A percentile compares a stretch with the other conserved stretches of the same genome.
These are phyloP conservation scores for Malaclemys terrapin DNA, from an alignment of 2,113 vertebrate genomes.

Conservation along the genomic window DNA sequence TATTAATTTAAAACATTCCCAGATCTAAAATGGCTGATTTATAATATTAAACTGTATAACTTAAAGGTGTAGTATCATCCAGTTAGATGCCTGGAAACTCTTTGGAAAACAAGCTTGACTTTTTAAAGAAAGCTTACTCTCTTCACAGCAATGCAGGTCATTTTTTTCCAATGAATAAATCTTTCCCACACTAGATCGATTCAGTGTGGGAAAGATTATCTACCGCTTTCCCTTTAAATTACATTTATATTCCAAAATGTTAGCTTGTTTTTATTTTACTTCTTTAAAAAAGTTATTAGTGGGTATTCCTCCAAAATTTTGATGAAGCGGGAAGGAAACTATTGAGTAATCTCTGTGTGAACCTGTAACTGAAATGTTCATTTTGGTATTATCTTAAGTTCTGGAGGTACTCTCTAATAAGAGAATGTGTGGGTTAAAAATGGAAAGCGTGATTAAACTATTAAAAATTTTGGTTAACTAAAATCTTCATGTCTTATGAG, in stretches of 20 bases:
- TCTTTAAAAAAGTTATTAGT: neutral
- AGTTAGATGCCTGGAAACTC: neutral
- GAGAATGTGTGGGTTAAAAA: neutral
- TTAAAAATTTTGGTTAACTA: neutral
- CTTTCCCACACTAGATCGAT: neutral
- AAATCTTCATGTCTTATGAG: neutral
- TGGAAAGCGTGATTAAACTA: neutral
- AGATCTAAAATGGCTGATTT: neutral
- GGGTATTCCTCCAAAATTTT: neutral
- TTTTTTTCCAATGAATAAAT: neutral
- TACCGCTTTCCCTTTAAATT: neutral
- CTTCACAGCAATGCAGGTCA: neutral
- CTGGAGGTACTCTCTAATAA: neutral
- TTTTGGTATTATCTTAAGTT: neutral
- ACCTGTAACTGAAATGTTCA: neutral
- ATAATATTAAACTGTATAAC: neutral
- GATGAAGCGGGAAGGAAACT: neutral
- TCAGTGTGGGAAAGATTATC: neutral
- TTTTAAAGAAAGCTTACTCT: neutral
- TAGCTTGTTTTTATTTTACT: neutral
- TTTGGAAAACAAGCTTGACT: rapidly evolving
- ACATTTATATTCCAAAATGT: neutral
- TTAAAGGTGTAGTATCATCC: neutral
- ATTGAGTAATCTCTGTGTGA: neutral
- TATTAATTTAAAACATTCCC: neutral